phyloP scores from a whole-genome alignment of 2,797 vertebrate species.

The Pipistrellus pipistrellus region DNA sequence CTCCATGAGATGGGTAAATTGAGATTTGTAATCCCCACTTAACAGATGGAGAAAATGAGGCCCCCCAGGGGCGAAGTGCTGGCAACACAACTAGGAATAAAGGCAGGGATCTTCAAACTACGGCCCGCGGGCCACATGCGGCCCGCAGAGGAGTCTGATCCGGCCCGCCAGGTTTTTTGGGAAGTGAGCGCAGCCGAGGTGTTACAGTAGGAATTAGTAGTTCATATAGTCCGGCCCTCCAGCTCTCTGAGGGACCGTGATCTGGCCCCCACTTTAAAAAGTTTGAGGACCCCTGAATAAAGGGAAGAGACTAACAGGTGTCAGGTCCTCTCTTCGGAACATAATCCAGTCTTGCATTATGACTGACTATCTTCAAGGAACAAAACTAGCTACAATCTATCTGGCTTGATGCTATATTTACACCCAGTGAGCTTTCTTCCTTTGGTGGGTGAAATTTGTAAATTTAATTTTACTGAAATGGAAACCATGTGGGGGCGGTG shows the following conservation, averaged over 20 bases:
- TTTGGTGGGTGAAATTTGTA: background rate
- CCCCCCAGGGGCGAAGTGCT: background rate
- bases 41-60: constrained; percentile 39
- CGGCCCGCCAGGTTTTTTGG: too few relatives aligned
- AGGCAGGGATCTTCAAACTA: too few relatives aligned
- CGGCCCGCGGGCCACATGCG: too few relatives aligned
- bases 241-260: too few relatives aligned
- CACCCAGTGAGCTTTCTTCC: background rate
- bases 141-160: too few relatives aligned
- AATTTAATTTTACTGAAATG: constrained; percentile 7
- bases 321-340: background rate
- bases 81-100: background rate
- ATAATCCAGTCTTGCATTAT: background rate
- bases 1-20: background rate
- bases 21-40: constrained; percentile 9
- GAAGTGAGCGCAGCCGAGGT: too few relatives aligned
- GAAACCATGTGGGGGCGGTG: background rate
- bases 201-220: too few relatives aligned
- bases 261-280: too few relatives aligned
- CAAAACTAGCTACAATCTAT: background rate
- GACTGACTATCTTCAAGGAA: background rate
- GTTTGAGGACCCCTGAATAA: too few relatives aligned
- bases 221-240: too few relatives aligned
- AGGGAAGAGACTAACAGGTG: background rate
- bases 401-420: background rate